Conservation (phyloP, 2,113 vertebrate species). For the Oreamnos americanus region DNA sequence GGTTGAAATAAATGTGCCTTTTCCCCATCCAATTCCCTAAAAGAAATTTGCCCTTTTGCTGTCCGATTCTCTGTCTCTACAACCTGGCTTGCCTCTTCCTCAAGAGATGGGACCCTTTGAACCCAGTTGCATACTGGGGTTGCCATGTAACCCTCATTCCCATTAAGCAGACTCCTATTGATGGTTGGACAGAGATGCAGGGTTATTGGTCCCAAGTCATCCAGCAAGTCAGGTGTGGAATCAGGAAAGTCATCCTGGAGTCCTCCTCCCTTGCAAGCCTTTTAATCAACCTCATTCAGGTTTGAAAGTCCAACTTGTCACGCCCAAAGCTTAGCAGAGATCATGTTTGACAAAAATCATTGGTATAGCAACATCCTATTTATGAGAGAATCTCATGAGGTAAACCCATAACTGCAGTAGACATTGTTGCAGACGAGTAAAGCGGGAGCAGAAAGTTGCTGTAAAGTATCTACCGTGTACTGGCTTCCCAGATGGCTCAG, state of each 20-base stretch:
- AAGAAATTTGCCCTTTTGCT: conserved; percentile 40
- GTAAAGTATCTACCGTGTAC: fast-evolving
- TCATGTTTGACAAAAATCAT: not conserved
- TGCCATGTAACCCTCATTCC: not conserved
- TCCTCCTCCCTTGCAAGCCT: not conserved
- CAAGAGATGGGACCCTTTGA: not conserved
- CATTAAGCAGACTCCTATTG: not conserved
- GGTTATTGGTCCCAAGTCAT: not conserved
- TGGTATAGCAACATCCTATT: not conserved
- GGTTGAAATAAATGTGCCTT: conserved; percentile 45
- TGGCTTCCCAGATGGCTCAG: not conserved
- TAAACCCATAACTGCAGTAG: not conserved
- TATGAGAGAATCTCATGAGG: not conserved
- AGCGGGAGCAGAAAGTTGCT: not conserved
- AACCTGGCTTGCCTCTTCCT: not conserved
- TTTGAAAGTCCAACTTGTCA: not conserved
- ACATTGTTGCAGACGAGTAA: not conserved
- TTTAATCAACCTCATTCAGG: not conserved
- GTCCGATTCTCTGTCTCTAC: not conserved
- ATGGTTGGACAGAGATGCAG: not conserved
- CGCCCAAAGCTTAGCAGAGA: not conserved
- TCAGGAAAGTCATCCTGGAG: not conserved
- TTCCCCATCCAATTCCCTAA: conserved; percentile 31
- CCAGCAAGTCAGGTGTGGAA: not conserved
- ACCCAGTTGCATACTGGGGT: not conserved